A percentile compares a stretch with the other conserved stretches of the same genome.
Conservation (phyloP, 2,888 invertebrate genomes). For the Dasysyrphus tricinctus region DNA sequence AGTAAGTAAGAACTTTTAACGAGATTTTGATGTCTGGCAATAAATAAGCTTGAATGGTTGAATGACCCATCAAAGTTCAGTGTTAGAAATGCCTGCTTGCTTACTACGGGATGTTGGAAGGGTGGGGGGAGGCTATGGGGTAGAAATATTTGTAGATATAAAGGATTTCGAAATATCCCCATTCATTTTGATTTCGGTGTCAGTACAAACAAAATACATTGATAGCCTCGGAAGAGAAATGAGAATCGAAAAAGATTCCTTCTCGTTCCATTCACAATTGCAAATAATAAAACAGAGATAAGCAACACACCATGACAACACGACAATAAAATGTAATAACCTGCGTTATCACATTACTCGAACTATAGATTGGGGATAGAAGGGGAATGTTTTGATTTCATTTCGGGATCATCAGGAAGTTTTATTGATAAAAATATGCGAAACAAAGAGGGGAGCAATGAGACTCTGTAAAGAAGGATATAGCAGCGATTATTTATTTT, state of each 20-base stretch:
- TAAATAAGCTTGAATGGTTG: conserved; percentile 74
- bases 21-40: conserved; percentile 74
- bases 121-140: too few relatives aligned
- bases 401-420: conserved; percentile 58
- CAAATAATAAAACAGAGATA: conserved; percentile 54
- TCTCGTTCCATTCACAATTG: conserved; percentile 42
- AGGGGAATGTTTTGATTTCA: conserved; percentile 36
- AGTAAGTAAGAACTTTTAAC: conserved; percentile 67
- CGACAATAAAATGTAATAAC: conserved; percentile 75
- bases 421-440: conserved; percentile 54
- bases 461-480: conserved; percentile 19
- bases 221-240: conserved; percentile 26
- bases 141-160: conserved; percentile 33
- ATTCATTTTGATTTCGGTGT: conserved; percentile 64
- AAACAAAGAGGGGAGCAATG: neutral
- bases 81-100: conserved; percentile 16
- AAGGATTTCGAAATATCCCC: conserved; percentile 62
- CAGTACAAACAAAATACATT: conserved; percentile 71
- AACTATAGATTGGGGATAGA: conserved; percentile 14
- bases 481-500: conserved; percentile 54
- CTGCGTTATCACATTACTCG: conserved; percentile 67
- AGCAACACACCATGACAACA: conserved; percentile 67
- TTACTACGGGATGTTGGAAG: neutral
- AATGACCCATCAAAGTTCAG: conserved; percentile 69
- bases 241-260: conserved; percentile 44